Conservation (phyloP, 2,797 vertebrate genomes). For the Megaceryle alcyon region DNA sequence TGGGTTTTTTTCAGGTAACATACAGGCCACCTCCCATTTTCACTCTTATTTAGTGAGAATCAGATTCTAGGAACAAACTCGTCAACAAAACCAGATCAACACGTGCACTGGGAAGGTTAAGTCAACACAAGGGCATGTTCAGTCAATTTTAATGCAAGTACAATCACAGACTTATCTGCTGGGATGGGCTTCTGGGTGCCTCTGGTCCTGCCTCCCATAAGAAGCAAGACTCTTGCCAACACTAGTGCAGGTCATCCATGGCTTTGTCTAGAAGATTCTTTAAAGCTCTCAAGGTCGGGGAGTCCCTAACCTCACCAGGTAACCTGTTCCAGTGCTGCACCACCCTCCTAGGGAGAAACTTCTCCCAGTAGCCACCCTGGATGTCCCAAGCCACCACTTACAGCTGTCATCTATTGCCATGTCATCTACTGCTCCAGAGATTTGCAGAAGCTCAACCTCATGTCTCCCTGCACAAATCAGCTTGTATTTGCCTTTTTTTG, state of each 20-base stretch:
- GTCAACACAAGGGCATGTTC: constrained; percentile 46
- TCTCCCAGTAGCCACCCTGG: not conserved
- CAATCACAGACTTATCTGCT: not conserved
- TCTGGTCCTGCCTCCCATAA: not conserved
- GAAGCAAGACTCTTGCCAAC: not conserved
- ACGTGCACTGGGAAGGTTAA: constrained; percentile 15
- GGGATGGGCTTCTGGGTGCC: not conserved
- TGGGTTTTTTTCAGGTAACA: not conserved
- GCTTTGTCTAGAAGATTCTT: not conserved
- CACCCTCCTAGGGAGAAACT: not conserved
- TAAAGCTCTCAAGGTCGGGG: not conserved
- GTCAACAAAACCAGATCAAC: constrained; percentile 47
- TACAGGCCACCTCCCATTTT: not conserved
- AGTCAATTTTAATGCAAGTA: constrained; percentile 19
- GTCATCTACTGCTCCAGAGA: not conserved
- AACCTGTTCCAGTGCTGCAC: not conserved
- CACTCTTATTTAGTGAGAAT: not conserved
- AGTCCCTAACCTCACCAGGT: not conserved
- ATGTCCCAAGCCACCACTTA: accelerated
- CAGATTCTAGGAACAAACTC: not conserved
- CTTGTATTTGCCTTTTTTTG: not conserved
- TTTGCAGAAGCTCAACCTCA: not conserved
- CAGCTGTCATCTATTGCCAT: no score
- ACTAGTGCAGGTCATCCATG: not conserved
- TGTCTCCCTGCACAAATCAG: not conserved